Conservation (phyloP, 1,140 invertebrate genomes). For the Pemphigus obesinymphae region DNA sequence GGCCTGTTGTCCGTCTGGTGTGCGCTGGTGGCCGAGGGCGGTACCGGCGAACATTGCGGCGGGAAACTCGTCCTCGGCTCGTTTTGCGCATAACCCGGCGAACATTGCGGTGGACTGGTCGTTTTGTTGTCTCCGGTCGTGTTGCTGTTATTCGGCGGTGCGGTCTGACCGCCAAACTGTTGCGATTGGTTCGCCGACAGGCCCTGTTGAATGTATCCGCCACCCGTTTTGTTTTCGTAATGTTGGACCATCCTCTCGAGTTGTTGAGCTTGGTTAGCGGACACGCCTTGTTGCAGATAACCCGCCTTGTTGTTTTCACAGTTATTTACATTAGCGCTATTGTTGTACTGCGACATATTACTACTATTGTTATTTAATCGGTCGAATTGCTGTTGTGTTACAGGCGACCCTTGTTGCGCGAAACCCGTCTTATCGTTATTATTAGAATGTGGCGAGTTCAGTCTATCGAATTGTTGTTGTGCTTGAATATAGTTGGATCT, state of each 20-base stretch:
- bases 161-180: background rate
- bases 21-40: too few species aligned
- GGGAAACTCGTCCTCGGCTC: background rate
- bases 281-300: conserved; percentile 18
- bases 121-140: background rate
- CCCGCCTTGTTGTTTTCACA: background rate
- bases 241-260: conserved; percentile 33
- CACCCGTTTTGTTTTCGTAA: background rate
- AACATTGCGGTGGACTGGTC: background rate
- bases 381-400: background rate
- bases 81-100: background rate
- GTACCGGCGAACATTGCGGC: background rate
- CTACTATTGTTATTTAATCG: background rate
- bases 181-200: background rate
- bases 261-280: conserved; percentile 15
- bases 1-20: background rate
- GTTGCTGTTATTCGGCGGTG: background rate
- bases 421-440: background rate
- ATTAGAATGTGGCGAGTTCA: background rate
- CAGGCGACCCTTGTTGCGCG: background rate
- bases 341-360: background rate
- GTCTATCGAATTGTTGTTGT: conserved; percentile 17
- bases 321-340: too few species aligned
- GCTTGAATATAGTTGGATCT: conserved; percentile 5
- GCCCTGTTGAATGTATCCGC: background rate